Base-by-base conservation (phyloP, 1,140 invertebrate genomes). In the Philaenus spumarius region DNA sequence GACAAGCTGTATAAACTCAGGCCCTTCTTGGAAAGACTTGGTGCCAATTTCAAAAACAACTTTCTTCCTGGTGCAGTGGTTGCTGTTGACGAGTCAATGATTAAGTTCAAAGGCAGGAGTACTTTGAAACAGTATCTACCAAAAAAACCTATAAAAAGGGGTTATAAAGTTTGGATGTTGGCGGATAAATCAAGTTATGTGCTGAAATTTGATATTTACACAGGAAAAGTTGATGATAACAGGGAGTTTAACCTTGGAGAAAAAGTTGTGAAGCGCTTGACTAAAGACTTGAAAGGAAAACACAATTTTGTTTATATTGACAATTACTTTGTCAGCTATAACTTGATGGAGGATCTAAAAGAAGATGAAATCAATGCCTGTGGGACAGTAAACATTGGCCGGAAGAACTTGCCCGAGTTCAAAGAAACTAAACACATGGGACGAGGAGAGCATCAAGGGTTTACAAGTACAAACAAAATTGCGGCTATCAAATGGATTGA, bases 1-100 rank as follows among this genome's bases (percentile, higher is more conserved):
- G 65, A 69, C 53, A 69, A 69, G 61, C 37, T 68, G 15, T 69
- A 63, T 42, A 68, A 68, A 48, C 7, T 68, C n/a, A 12, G 58
- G 20, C 63, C 64, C 9, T 59, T 66, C 19, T 59, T 63, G 11
- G 14, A 61, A 20, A 23, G 2, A 19, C 15, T 58, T 15, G 2
- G 39, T 2, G 19, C 2, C 26, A 55, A 42, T 37, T 64, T 65
- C 34, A 9, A 5, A 52, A 17, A 20, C 12, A 47, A 37, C 42
- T 58, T 56, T 7, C 47, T 61, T 1, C 61, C 61, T 1, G 48
- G 23, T 45, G 24, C 46, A 43, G 48, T 54, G 19, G 19, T 61
- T 14, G 60, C 62, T 50, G 55, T 68, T 52, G 64, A 66, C 48
- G 67, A 68, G 47, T 60, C 48, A 4, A 67, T 68, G 64, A 59